These are phyloP conservation scores for Andricus grossulariae DNA, from an alignment of 1,140 invertebrate genomes.

Conservation along the genomic window DNA sequence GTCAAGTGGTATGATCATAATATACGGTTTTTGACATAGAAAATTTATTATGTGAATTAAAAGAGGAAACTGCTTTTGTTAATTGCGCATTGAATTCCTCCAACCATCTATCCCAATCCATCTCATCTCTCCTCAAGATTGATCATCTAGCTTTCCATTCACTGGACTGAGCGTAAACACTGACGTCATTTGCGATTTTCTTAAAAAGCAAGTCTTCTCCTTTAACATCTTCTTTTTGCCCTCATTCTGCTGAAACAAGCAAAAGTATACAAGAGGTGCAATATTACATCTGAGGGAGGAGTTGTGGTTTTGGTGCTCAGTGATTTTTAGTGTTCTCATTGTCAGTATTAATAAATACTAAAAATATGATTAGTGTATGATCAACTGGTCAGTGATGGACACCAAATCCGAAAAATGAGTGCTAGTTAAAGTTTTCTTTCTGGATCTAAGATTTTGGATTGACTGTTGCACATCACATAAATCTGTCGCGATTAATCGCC, in stretches of 20 bases:
- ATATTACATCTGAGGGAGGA: too few species aligned
- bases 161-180: conserved; percentile 33
- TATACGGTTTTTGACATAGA: neutral
- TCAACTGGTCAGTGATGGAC: neutral
- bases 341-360: too few species aligned
- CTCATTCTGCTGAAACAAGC: too few species aligned
- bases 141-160: conserved; percentile 8
- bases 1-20: neutral
- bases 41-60: neutral
- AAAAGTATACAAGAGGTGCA: neutral
- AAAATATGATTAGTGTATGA: too few species aligned
- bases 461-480: conserved; percentile 47
- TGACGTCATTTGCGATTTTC: conserved; percentile 50
- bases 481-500: conserved; percentile 66
- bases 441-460: conserved; percentile 6
- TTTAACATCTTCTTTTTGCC: neutral
- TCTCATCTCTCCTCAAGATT: neutral
- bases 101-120: neutral
- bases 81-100: conserved; percentile 4
- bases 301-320: too few species aligned
- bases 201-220: neutral
- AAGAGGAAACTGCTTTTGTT: neutral
- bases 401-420: neutral
- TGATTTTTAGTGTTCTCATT: too few species aligned
- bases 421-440: neutral